These are phyloP conservation scores for Epizoanthus ramosus DNA, from an alignment of 92 coral and sea anemone species.

Conservation along the genomic window DNA sequence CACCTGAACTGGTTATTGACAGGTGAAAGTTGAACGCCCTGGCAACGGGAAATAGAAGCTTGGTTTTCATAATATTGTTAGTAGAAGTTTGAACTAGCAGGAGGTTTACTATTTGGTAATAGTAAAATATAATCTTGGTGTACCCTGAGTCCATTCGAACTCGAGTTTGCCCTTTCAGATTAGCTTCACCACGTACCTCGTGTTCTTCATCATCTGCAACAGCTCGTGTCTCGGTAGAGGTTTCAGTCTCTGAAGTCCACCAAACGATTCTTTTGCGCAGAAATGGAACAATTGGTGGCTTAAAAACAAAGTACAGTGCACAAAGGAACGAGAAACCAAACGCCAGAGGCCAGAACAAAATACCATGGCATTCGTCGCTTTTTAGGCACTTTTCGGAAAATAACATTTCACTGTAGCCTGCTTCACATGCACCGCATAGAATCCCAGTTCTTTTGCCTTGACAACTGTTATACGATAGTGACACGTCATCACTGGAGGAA, in stretches of 20 bases:
- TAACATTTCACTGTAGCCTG: background rate
- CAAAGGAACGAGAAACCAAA: background rate
- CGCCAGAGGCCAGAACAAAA: background rate
- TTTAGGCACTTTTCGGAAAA: background rate
- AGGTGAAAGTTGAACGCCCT: conserved; percentile 17
- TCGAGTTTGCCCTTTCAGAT: background rate
- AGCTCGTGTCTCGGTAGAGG: too few relatives aligned
- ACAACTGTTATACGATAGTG: background rate
- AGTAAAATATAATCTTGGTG: conserved; percentile 22
- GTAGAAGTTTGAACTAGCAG: background rate
- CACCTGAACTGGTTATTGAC: too few relatives aligned
- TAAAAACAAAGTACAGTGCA: background rate
- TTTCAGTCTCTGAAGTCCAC: background rate
- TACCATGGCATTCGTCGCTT: background rate
- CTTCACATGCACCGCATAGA: conserved; percentile 3
- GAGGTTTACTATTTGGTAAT: conserved; percentile 27
- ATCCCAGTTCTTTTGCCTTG: background rate
- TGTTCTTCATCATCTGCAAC: too few relatives aligned
- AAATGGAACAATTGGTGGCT: background rate
- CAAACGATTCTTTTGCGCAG: background rate
- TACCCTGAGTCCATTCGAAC: background rate
- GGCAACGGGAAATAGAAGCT: background rate
- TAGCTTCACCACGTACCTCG: background rate
- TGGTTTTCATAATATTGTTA: background rate
- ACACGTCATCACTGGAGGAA: background rate